Evolutionary conservation across 2,888 invertebrate genomes (phyloP), one percentile per base, ranked within the genome.

Genomic region (Tholera decimalis): DNA sequence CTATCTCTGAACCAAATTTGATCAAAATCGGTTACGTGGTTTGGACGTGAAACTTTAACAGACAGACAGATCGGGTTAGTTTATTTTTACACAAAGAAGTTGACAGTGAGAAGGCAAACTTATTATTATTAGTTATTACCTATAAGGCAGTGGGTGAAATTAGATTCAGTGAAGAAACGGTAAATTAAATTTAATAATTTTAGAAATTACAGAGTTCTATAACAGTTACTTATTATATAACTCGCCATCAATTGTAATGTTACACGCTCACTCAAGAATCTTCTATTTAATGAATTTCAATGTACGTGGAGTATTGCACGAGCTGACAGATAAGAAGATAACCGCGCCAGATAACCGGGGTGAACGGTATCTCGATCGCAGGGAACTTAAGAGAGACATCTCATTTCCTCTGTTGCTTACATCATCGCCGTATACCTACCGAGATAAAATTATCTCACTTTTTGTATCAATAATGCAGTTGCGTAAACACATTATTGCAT

Each of bases 291-390:
- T 57, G 28, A 49, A 43, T 35, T 71, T 49, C 33, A 62, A 62
- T 57, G 18, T 44, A 18, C 51, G 8, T n/a, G 22, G 28, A 46
- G 47, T 47, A 54, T 73, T 66, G 67, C 73, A 33, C 24, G 30
- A 55, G 9, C 22, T 0, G 13, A 46, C 24, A 37, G 77, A 72
- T 72, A 77, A 8, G 1, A n/a, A 49, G 73, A 73, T 73, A 77
- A 73, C 55, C 33, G 58, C 35, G 39, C 24, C 28, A n/a, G 62
- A 61, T 61, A 62, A 41, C 57, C 9, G 55, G 41, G 77, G 67
- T 78, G 56, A 66, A 46, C 49, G 33, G 6, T 73, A 73, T 77
- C 57, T 7, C 50, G 18, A 56, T 69, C n/a, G 15, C n/a, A 22
- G 64, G 33, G 56, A 77, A 71, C 49, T 11, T 1, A 53, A 35